Percentiles rank a stretch among this genome's conserved stretches.
These are phyloP conservation scores for Megaceryle maxima DNA, from an alignment of 2,113 vertebrate genomes.

Conservation along the genomic window DNA sequence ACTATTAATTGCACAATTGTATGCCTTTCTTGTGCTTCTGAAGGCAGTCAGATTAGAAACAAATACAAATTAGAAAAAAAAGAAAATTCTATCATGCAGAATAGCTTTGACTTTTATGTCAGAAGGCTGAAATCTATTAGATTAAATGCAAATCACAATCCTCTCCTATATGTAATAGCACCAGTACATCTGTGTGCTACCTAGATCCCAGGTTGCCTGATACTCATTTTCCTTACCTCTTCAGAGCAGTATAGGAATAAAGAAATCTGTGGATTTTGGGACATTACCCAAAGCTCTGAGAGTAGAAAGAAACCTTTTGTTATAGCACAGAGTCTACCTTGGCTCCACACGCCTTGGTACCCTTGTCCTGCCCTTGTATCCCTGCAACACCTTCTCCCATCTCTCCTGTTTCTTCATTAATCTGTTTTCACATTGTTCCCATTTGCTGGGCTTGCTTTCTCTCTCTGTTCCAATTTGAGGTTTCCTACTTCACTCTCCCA, in stretches of 20 bases:
- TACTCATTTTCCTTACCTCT: not conserved
- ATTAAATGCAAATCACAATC: not conserved
- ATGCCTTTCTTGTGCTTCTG: not conserved
- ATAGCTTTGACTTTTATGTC: not conserved
- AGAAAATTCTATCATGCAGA: not conserved
- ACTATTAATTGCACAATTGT: not conserved
- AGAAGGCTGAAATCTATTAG: not conserved
- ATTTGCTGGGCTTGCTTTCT: not conserved
- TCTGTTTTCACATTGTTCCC: not conserved
- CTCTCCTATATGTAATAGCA: not conserved
- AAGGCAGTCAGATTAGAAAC: not conserved
- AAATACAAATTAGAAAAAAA: not conserved
- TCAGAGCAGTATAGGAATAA: not conserved
- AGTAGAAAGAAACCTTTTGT: not conserved
- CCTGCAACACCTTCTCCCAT: not conserved
- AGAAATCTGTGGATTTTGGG: not conserved
- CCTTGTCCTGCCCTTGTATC: not conserved
- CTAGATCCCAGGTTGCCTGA: not conserved
- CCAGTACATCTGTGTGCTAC: not conserved
- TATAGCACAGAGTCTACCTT: not conserved
- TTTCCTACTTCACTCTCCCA: not conserved
- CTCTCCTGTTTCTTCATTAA: not conserved
- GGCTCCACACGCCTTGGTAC: not conserved
- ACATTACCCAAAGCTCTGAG: not conserved
- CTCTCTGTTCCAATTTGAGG: rapidly evolving